A percentile compares a stretch with the other conserved stretches of the same genome.
phyloP scores from a whole-genome alignment of 2,888 invertebrate genomes.

The Amorpha juglandis region DNA sequence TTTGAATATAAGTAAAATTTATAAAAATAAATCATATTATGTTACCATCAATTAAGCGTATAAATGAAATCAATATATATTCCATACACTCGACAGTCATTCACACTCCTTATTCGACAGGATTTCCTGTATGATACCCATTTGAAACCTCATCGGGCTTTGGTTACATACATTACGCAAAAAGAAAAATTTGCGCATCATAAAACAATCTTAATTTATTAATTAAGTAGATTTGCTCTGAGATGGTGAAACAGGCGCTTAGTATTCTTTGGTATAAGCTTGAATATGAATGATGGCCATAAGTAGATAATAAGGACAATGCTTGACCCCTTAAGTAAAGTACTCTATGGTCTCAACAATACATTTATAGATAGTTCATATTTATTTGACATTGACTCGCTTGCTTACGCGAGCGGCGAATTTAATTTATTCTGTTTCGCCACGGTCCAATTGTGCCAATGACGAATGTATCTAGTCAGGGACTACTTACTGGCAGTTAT shows the following conservation, averaged over 20 bases:
- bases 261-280: background rate
- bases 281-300: background rate
- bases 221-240: background rate
- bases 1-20: too few relatives aligned
- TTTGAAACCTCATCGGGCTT: background rate
- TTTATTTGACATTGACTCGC: conserved; percentile 30
- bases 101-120: background rate
- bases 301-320: background rate
- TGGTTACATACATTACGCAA: background rate
- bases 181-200: background rate
- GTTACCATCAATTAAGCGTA: background rate
- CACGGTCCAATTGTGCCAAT: conserved; percentile 40
- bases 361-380: conserved; percentile 23
- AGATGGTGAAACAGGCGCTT: too few relatives aligned
- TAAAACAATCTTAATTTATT: too few relatives aligned
- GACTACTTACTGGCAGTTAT: conserved; percentile 17
- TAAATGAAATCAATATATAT: background rate
- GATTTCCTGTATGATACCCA: background rate
- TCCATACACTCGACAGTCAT: background rate
- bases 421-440: conserved; percentile 46
- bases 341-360: conserved; percentile 20
- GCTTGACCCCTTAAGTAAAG: background rate
- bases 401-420: conserved; percentile 31
- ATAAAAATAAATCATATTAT: too few relatives aligned
- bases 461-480: conserved; percentile 25